Evolutionary conservation across 2,888 invertebrate species (phyloP), one percentile per base, ranked within the genome.

Genomic region (Adelphocoris suturalis): DNA sequence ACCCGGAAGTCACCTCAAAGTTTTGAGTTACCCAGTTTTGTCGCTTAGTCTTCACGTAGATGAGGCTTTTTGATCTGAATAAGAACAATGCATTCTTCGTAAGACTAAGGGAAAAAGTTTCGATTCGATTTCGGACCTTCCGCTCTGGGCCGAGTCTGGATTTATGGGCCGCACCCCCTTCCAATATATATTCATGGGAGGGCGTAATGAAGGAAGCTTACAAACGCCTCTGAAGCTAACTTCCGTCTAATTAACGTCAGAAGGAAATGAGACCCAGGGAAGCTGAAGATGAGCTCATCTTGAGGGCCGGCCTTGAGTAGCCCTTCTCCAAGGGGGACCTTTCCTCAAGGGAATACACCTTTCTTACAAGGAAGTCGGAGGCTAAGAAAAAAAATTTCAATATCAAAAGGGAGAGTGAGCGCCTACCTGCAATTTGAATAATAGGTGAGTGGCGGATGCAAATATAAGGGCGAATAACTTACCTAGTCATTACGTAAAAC

Each of bases 181-280:
- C 68, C 68, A 68, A 68, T 68, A 68, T 68, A 68, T 68, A 68
- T 68, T 68, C 68, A 68, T 68, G 68, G 68, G 68, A 68, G 68
- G 68, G 68, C 68, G 23, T 68, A 68, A 68, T 68, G 68, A 68
- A 68, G 68, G 68, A 68, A 68, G 68, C 23, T 68, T 68, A 19
- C 13, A 12, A 23, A 68, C 68, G 68, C 68, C 68, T 68, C 68
- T 13, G 19, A 19, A 68, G 23, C 23, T 23, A 68, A 23, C 68
- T 68, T 68, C 68, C 68, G 68, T 68, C 68, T 68, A 68, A 68
- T 68, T 68, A 68, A 68, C 9, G 68, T 68, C 68, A 68, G 68
- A 68, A 68, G 68, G 68, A 68, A 68, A 68, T 23, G 23, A 23
- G 68, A 12, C 23, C 27, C 11, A 68, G 27, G 68, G 19, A 68